Evolutionary conservation across 2,888 invertebrate species (phyloP), one percentile per base, ranked within the genome.

Genomic region (Spicauda simplicius): DNA sequence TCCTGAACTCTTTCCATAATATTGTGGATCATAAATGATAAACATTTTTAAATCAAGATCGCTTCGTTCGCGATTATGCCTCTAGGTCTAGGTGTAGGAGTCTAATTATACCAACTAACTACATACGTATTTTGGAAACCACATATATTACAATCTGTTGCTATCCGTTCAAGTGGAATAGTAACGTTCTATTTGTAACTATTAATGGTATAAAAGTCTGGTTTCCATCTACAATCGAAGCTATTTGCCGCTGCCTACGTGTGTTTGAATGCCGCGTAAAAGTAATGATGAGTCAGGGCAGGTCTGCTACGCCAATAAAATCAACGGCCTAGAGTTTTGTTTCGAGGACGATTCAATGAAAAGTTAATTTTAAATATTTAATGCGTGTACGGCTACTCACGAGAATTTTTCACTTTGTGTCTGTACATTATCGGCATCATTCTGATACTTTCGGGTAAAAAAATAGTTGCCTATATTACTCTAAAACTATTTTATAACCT

Each of bases 241-340:
- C 60, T 56, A 67, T 68, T 70, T 72, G 70, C 67, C 50, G 58
- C 70, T 63, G 48, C 58, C 62, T 50, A 55, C 59, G 65, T 59
- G 65, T 59, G 58, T 48, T 65, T 41, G 53, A 58, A 58, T 25
- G 58, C 58, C 48, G 57, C 63, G 58, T 66, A 70, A 73, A 76
- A 76, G 69, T 68, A 71, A 70, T 71, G 71, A 68, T 77, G 77
- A 77, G 69, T 77, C 77, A 75, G 3, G 58, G 57, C 55, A 54
- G 54, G 69, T 72, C 72, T 72, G 70, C 69, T 45, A 68, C 70
- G 64, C 58, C 57, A 57, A 57, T 57, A 50, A 64, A 64, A 64
- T 50, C 57, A 58, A 64, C 52, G 37, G 57, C 48, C 41, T 33
- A 16, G 57, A 52, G 52, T 50, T 52, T 58, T 58, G 57, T 52